These are phyloP conservation scores for Cyclina sinensis DNA, from an alignment of 1,140 invertebrate genomes.

Conservation along the genomic window DNA sequence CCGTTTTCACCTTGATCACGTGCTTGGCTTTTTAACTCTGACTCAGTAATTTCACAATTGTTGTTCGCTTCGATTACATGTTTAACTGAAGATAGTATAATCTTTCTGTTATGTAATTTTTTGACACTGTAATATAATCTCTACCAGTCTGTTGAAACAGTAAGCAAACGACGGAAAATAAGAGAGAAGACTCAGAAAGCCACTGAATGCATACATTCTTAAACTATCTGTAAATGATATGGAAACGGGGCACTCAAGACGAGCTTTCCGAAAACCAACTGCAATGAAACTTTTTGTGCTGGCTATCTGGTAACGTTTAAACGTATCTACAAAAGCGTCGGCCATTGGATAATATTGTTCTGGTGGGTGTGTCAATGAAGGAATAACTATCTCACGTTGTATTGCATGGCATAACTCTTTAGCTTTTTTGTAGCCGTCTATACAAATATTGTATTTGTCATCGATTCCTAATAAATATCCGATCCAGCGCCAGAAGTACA, in stretches of 20 bases:
- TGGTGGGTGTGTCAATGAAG: conserved; percentile 70
- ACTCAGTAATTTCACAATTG: no score
- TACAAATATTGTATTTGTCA: conserved; percentile 91
- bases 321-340: conserved; percentile 69
- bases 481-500: conserved; percentile 94
- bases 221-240: conserved; percentile 21
- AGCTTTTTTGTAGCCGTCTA: conserved; percentile 86
- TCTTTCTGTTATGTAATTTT: conserved; percentile 33
- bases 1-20: no score
- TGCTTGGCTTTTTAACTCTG: no score
- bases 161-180: conserved; percentile 47
- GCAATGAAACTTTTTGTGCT: conserved; percentile 26
- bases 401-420: conserved; percentile 82
- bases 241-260: not conserved
- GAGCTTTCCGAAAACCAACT: not conserved
- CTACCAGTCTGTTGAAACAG: not conserved
- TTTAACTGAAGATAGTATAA: no score
- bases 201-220: not conserved
- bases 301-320: not conserved
- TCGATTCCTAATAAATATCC: conserved; percentile 93
- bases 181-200: not conserved
- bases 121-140: conserved; percentile 40
- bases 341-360: conserved; percentile 72
- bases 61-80: no score
- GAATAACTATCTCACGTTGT: conserved; percentile 69